These are phyloP conservation scores for Cromileptes altivelis DNA, from an alignment of 2,113 vertebrate species.

Conservation along the genomic window DNA sequence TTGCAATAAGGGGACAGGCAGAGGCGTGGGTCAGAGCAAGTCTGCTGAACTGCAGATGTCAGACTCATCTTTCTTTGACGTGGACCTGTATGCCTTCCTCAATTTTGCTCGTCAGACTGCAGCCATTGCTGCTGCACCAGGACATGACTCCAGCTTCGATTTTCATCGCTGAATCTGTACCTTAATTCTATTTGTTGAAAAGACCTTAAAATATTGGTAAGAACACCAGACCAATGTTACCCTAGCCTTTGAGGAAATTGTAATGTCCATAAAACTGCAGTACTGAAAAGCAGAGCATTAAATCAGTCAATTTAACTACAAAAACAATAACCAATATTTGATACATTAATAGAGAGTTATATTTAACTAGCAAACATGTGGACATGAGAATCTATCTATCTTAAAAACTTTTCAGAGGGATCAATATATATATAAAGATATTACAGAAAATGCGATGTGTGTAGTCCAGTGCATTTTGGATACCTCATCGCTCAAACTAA, in stretches of 20 bases:
- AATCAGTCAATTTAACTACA: not conserved
- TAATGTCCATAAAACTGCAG: not conserved
- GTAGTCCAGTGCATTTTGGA: conserved; percentile 17
- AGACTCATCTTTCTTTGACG: conserved; percentile 62
- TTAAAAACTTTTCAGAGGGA: not conserved
- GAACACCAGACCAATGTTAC: not conserved
- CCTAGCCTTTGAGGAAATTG: not conserved
- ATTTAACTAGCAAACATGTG: not conserved
- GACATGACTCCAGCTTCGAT: conserved; percentile 34
- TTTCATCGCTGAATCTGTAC: conserved; percentile 49
- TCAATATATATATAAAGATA: not conserved
- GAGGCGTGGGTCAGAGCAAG: conserved; percentile 50
- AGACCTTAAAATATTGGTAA: conserved; percentile 1
- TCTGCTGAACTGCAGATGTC: conserved; percentile 69
- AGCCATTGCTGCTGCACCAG: conserved; percentile 40
- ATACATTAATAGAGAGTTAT: not conserved
- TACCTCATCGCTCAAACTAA: conserved; percentile 2
- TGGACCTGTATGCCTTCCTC: conserved; percentile 39
- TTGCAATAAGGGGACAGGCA: conserved; percentile 46
- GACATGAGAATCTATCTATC: not conserved
- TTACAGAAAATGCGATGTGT: not conserved
- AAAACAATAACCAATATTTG: not conserved
- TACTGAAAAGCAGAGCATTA: not conserved
- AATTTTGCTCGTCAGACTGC: conserved; percentile 52
- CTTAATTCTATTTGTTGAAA: conserved; percentile 33